Conservation (phyloP, 2,888 invertebrate genomes). For the Cenopis cana region DNA sequence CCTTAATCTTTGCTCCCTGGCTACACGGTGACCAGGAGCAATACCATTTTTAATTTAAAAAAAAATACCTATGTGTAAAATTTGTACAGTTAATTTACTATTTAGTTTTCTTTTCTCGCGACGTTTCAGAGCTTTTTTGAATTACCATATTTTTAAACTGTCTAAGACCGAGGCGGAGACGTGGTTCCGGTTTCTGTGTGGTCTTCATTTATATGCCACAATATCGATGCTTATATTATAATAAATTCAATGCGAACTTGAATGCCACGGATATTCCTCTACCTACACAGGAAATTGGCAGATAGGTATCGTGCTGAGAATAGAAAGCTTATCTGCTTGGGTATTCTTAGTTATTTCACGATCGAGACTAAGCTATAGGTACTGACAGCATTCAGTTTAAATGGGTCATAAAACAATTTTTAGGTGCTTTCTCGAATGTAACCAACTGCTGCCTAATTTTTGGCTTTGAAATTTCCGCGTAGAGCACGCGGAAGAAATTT, state of each 20-base stretch:
- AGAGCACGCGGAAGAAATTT: too few relatives aligned
- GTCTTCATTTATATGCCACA: conserved; percentile 25
- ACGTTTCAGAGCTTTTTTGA: neutral
- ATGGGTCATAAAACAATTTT: neutral
- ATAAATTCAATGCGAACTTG: conserved; percentile 32
- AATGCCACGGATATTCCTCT: conserved; percentile 20
- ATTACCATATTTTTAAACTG: neutral
- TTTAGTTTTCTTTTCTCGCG: neutral
- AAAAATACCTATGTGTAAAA: too few relatives aligned
- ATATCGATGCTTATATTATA: conserved; percentile 12
- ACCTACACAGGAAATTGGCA: conserved; percentile 29
- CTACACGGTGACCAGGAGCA: too few relatives aligned
- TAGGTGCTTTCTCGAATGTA: neutral
- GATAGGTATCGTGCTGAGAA: conserved; percentile 29
- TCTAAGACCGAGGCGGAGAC: neutral
- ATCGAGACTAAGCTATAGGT: neutral
- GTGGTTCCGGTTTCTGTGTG: neutral
- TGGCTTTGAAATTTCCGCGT: neutral
- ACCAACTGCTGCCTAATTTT: neutral
- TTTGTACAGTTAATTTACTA: too few relatives aligned
- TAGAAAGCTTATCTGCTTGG: conserved; percentile 8
- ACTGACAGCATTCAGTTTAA: neutral
- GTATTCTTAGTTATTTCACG: conserved; percentile 12
- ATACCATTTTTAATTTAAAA: too few relatives aligned
- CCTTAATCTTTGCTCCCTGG: too few relatives aligned